Base-by-base conservation (phyloP, 2,113 vertebrate species). In the Hippocampus zosterae region DNA sequence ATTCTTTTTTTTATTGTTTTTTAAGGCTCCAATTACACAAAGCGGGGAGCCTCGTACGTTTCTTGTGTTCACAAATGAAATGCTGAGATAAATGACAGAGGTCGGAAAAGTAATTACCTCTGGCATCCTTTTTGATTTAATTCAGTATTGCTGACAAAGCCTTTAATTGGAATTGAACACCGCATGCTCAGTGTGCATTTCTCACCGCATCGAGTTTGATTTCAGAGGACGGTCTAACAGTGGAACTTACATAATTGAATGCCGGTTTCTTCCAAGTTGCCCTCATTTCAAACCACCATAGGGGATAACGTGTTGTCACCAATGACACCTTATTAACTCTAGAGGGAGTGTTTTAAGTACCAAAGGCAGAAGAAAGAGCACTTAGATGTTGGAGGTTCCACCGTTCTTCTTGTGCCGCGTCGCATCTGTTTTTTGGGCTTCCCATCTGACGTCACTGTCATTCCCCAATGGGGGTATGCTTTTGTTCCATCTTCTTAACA, bases 401-500 rank as follows among this genome's bases (percentile, higher is more conserved):
- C 53, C 13, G n/a, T 40, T 53, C n/a, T 68, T 60, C 29, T 65
- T 60, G 27, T 21, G 18, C 50, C 25, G 21, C 44, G 19, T 70
- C 3, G 41, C 42, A 67, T 63, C 19, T 50, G 7, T 50, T 50
- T 50, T 50, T 50, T 19, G 18, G 48, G 48, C 48, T 19, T 50
- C 18, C 18, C 18, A 19, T 19, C 16, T 50, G 48, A 50, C 18
- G 18, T 50, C 48, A 50, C 5, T 21, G 52, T 55, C 52, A 55
- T 76, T 41, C 46, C 44, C 0, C 59, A 25, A 18, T 77, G 67
- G 73, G 33, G 48, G 41, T 73, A 55, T 55, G 56, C 65, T 81
- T 42, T 71, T 40, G 48, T 27, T 70, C 69, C 65, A 66, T 76
- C 74, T 81, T 52, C 63, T 64, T 29, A 84, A 50, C 71, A 79